Base-by-base conservation (phyloP, 2,797 vertebrate genomes). In the Micropoecilia bifurca region DNA sequence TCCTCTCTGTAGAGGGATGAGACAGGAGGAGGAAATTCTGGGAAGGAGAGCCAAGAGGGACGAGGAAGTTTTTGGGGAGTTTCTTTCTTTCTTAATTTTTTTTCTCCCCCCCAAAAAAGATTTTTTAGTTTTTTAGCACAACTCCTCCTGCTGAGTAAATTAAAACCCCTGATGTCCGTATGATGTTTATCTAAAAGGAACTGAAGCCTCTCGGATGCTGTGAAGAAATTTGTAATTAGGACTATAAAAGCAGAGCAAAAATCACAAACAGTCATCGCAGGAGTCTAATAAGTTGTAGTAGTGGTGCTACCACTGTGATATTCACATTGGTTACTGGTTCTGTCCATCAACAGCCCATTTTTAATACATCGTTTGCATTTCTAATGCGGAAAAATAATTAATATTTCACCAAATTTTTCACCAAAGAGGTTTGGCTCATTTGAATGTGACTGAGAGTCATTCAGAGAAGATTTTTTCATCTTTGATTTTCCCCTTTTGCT, bases 121-220 rank as follows among this genome's bases (percentile, higher is more conserved):
- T 80, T 39, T 43, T 71, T 28, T 28, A 45, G 25, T 75, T 89
- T 87, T 90, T 91, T 84, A 87, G 90, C 86, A 78, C 84, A 89
- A 84, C 53, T 90, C 59, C 85, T 83, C 92, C 91, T 83, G 87
- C 90, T 90, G 91, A 68, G 87, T 88, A 86, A 90, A 91, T 90
- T 80, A 89, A 91, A 91, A 88, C 81, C 89, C 80, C 81, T 28
- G 48, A 91, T 83, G 81, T 90, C 78, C 80, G 71, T 79, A 55
- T 84, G 88, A 91, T 95, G 92, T 94, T 95, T 95, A 92, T 92
- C 86, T 85, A 80, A 83, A 92, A 85, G 75, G 78, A 93, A 75
- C 83, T 39, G 22, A 48, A 77, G 89, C 78, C 79, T 82, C 81
- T 88, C 78, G 80, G 85, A 84, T 75, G 81, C 84, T 83, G 84